phyloP scores from a whole-genome alignment of 2,797 vertebrate genomes.

The Sparus aurata region DNA sequence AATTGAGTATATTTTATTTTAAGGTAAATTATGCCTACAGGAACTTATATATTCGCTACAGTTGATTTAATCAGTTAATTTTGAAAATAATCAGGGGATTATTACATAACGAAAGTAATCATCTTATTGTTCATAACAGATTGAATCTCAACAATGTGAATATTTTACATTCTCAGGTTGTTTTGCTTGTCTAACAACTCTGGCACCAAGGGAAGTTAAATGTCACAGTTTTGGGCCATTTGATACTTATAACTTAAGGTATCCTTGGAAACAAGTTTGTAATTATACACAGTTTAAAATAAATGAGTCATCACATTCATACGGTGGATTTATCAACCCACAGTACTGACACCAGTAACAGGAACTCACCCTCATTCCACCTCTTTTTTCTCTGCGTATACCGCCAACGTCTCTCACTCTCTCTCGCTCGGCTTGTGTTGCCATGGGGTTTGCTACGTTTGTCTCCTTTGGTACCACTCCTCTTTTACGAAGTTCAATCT shows the following conservation, averaged over 20 bases:
- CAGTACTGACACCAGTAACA: background rate
- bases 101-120: too few relatives aligned
- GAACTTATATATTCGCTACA: background rate
- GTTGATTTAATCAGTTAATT: background rate
- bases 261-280: background rate
- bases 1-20: background rate
- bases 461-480: conserved; percentile 77
- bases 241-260: background rate
- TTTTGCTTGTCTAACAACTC: background rate
- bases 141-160: background rate
- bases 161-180: background rate
- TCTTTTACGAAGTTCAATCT: conserved; percentile 87
- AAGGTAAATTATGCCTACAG: background rate
- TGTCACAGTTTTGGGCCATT: background rate
- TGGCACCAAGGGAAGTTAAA: background rate
- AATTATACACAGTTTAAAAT: too few relatives aligned
- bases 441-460: conserved; percentile 27
- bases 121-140: too few relatives aligned
- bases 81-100: too few relatives aligned
- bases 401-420: conserved; percentile 54
- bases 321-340: background rate
- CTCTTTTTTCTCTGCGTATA: conserved; percentile 77
- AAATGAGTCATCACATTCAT: too few relatives aligned
- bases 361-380: conserved; percentile 73
- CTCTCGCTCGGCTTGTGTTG: conserved; percentile 65